These are phyloP conservation scores for Cataglyphis rosenhaueri DNA, from an alignment of 2,888 invertebrate species.

Conservation along the genomic window DNA sequence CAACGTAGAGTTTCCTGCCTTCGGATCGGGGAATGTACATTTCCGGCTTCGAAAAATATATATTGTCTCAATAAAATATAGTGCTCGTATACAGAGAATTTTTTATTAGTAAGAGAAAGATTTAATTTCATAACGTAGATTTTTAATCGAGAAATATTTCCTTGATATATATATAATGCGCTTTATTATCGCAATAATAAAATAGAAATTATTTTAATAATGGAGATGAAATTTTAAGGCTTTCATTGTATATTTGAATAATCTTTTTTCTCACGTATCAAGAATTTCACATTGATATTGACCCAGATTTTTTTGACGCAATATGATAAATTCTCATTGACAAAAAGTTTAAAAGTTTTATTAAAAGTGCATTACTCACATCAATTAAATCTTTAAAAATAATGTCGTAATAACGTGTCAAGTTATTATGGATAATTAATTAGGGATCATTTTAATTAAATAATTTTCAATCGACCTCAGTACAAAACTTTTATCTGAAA, in stretches of 20 bases:
- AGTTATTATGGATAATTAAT: neutral
- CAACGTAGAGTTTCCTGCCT: constrained; percentile 5
- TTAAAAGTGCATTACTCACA: neutral
- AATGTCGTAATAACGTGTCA: neutral
- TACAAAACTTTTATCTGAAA: neutral
- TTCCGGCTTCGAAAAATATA: constrained; percentile 21
- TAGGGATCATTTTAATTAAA: neutral
- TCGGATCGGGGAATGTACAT: neutral
- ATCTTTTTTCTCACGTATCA: constrained; percentile 8
- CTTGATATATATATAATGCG: neutral
- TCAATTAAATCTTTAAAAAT: neutral
- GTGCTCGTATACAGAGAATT: neutral
- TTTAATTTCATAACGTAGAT: neutral
- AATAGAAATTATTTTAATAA: neutral
- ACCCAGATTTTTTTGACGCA: neutral
- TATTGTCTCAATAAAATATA: constrained; percentile 3
- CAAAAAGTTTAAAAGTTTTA: neutral
- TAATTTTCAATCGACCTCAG: neutral
- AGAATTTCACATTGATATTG: constrained; percentile 2
- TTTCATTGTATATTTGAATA: constrained; percentile 7
- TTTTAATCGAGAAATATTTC: neutral
- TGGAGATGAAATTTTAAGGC: constrained; percentile 1
- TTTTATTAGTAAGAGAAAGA: neutral
- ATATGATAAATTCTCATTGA: constrained; percentile 9
- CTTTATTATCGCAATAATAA: neutral